These are phyloP conservation scores for Ormyrus nitidulus DNA, from an alignment of 2,888 invertebrate species.

Conservation along the genomic window DNA sequence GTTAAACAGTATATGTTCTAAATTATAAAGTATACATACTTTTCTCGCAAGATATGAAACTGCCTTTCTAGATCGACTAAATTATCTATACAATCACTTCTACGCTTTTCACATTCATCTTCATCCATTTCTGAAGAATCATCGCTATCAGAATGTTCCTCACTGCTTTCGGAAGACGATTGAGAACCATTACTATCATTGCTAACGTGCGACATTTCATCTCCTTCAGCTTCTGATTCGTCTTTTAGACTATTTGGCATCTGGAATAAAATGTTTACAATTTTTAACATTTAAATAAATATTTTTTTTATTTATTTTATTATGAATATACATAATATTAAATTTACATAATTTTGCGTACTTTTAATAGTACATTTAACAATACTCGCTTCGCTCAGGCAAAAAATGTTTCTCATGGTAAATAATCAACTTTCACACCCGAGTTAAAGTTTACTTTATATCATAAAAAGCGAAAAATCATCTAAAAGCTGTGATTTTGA, in stretches of 20 bases:
- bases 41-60: slow-evolving; percentile 90
- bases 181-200: slow-evolving; percentile 73
- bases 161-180: slow-evolving; percentile 81
- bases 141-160: slow-evolving; percentile 87
- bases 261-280: slow-evolving; percentile 48
- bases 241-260: slow-evolving; percentile 73
- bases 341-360: too few relatives aligned
- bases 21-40: slow-evolving; percentile 77
- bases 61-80: slow-evolving; percentile 92
- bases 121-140: slow-evolving; percentile 95
- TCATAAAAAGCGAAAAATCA: too few relatives aligned
- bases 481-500: too few relatives aligned
- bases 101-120: slow-evolving; percentile 89
- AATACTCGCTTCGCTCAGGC: too few relatives aligned
- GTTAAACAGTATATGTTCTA: neutral
- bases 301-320: too few relatives aligned
- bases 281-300: too few relatives aligned
- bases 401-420: too few relatives aligned
- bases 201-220: slow-evolving; percentile 74
- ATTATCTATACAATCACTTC: slow-evolving; percentile 90
- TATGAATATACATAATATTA: too few relatives aligned
- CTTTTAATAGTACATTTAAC: too few relatives aligned
- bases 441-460: too few relatives aligned
- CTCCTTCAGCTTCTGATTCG: slow-evolving; percentile 73
- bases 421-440: too few relatives aligned